Evolutionary conservation across 1,140 invertebrate genomes (phyloP).

Genomic region (Zeugodacus cucurbitae): DNA sequence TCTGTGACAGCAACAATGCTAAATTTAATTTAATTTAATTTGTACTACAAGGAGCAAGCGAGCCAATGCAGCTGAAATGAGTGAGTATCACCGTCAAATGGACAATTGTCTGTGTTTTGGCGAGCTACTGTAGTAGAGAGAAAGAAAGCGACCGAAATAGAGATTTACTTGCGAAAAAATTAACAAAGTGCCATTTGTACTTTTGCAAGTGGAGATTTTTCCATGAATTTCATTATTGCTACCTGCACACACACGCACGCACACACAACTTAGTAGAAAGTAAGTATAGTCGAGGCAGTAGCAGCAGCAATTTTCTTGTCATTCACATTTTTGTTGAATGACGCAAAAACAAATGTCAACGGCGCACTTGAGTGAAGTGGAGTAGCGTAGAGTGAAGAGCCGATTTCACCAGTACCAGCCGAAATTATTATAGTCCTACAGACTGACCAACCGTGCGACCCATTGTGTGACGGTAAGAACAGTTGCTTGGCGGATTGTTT

Average conservation of each 20-base stretch:
- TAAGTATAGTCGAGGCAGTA: neutral
- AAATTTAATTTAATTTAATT: conserved; percentile 20
- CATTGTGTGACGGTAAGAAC: neutral
- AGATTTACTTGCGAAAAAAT: neutral
- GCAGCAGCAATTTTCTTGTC: neutral
- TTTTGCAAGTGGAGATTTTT: neutral
- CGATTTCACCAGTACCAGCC: neutral
- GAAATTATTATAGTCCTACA: neutral
- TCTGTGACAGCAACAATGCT: neutral
- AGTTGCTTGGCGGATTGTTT: neutral
- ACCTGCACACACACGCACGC: neutral
- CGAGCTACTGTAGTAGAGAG: neutral
- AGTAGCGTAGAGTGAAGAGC: neutral
- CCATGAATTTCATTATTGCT: neutral
- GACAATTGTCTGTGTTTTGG: neutral
- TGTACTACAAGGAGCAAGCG: neutral
- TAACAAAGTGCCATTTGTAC: neutral
- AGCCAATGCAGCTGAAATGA: neutral
- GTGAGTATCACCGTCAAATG: neutral
- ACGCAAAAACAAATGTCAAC: conserved; percentile 11
- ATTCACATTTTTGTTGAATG: neutral
- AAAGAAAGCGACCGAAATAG: neutral
- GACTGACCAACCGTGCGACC: neutral
- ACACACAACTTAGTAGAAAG: neutral
- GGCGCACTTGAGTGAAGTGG: neutral